Conservation (phyloP, 2,113 vertebrate genomes). For the Grallaria varia region DNA sequence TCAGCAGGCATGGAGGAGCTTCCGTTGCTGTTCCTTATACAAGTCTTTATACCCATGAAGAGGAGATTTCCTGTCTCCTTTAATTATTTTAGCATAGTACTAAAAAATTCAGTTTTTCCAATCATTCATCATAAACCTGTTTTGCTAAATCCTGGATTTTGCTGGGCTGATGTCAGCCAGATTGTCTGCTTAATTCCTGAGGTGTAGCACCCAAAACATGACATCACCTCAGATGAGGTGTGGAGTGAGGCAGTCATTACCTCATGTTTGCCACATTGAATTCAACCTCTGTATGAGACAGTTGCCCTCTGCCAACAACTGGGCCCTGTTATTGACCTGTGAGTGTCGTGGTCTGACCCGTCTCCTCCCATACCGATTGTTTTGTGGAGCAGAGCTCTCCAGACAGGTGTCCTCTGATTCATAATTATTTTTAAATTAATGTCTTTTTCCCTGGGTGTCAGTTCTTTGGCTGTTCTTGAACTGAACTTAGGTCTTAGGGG, state of each 20-base stretch:
- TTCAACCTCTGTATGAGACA: background rate
- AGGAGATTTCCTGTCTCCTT: background rate
- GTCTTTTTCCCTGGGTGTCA: background rate
- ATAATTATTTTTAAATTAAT: background rate
- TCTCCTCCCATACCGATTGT: background rate
- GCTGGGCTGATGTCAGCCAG: background rate
- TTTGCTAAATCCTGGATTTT: background rate
- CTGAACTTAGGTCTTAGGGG: background rate
- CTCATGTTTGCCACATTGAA: background rate
- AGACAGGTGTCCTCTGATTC: background rate
- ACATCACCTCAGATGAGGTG: background rate
- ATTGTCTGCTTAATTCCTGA: background rate
- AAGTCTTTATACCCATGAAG: background rate
- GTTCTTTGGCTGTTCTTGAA: background rate
- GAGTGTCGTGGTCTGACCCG: background rate
- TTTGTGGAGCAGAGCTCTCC: background rate
- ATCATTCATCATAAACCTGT: accelerated
- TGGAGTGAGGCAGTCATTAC: background rate
- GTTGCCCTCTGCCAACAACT: background rate
- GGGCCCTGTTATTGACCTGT: background rate
- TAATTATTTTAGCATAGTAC: background rate
- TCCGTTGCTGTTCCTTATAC: background rate
- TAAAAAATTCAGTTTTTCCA: background rate
- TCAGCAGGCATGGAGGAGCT: background rate
- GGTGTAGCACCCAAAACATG: background rate